Evolutionary conservation across 2,888 invertebrate species (phyloP).

Genomic region (Electrophaes corylata): DNA sequence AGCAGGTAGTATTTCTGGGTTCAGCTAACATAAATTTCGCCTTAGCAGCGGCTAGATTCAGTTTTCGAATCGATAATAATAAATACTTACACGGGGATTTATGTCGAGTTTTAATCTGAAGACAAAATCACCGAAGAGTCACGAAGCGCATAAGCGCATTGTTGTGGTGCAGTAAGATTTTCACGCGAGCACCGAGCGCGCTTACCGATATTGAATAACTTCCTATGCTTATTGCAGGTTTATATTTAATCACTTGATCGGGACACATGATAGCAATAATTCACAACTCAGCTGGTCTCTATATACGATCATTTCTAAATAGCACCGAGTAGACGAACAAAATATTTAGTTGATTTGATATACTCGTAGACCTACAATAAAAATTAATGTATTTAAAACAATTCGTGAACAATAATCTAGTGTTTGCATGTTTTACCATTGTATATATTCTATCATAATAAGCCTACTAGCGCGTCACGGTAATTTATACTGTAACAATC

Average conservation of each 20-base stretch:
- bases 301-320: slow-evolving; percentile 12
- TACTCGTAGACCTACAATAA: too few relatives aligned
- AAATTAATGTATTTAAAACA: too few relatives aligned
- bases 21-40: slow-evolving; percentile 45
- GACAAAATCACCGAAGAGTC: slow-evolving; percentile 73
- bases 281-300: slow-evolving; percentile 15
- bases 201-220: slow-evolving; percentile 26
- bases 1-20: slow-evolving; percentile 35
- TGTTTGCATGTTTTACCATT: background rate
- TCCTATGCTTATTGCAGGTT: slow-evolving; percentile 14
- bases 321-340: background rate
- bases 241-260: slow-evolving; percentile 25
- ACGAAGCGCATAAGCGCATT: slow-evolving; percentile 74
- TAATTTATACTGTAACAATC: slow-evolving; percentile 30
- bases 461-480: slow-evolving; percentile 17
- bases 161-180: slow-evolving; percentile 64
- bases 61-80: slow-evolving; percentile 68
- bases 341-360: slow-evolving; percentile 1
- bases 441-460: slow-evolving; percentile 6
- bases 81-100: slow-evolving; percentile 72
- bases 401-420: background rate
- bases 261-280: slow-evolving; percentile 21
- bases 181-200: slow-evolving; percentile 58
- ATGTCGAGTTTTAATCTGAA: slow-evolving; percentile 77
- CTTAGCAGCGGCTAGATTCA: slow-evolving; percentile 29